Percentiles rank a stretch among this genome's conserved stretches.
These are phyloP conservation scores for Nesidiocoris tenuis DNA, from an alignment of 2,888 invertebrate genomes.

Conservation along the genomic window DNA sequence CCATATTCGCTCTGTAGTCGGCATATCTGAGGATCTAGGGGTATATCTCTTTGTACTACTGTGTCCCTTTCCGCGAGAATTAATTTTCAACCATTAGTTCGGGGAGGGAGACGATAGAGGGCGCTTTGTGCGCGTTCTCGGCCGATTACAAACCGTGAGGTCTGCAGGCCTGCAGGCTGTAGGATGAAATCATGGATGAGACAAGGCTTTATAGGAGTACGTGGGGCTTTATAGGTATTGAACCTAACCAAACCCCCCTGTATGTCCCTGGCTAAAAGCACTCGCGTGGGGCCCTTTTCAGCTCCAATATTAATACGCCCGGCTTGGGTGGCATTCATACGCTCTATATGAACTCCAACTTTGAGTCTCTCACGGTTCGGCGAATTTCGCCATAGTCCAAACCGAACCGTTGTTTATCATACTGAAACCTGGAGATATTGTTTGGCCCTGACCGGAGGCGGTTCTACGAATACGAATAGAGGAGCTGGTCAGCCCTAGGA, in stretches of 20 bases:
- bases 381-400: neutral
- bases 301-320: neutral
- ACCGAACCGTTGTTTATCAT: neutral
- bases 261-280: neutral
- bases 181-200: constrained; percentile 13
- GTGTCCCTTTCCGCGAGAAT: constrained; percentile 10
- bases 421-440: too few relatives aligned
- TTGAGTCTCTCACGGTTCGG: neutral
- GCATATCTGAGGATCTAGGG: neutral
- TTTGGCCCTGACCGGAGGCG: too few relatives aligned
- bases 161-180: neutral
- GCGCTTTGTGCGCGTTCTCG: constrained; percentile 1
- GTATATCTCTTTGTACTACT: neutral
- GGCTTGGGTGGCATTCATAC: neutral
- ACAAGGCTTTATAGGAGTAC: neutral
- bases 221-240: neutral
- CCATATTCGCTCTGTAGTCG: neutral
- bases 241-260: neutral
- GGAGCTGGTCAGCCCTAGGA: too few relatives aligned
- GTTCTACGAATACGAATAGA: too few relatives aligned
- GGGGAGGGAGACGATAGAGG: neutral
- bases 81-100: constrained; percentile 7
- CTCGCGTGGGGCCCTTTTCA: neutral
- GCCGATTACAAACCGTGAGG: neutral
- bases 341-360: neutral